Evolutionary conservation across 2,113 vertebrate genomes (phyloP).

Genomic region (Cynocephalus volans): DNA sequence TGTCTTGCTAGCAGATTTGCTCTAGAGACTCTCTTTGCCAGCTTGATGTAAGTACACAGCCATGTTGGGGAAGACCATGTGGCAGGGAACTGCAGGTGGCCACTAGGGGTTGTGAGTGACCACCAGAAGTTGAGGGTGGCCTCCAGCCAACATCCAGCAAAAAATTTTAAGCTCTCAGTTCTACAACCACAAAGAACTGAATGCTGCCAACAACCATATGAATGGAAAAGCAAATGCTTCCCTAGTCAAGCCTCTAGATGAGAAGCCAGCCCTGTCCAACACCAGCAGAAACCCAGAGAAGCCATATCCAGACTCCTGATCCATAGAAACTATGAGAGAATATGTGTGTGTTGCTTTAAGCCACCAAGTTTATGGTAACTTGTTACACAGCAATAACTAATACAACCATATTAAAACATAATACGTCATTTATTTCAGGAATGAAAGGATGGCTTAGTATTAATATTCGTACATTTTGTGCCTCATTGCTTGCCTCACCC

Average conservation of each 20-base stretch:
- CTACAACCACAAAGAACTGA: neutral
- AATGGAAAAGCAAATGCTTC: neutral
- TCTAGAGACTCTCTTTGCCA: neutral
- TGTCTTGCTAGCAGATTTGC: neutral
- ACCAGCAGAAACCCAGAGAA: neutral
- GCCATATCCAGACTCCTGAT: neutral
- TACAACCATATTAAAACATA: neutral
- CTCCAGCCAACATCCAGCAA: neutral
- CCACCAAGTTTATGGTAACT: neutral
- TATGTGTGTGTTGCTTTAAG: neutral
- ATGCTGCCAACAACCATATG: neutral
- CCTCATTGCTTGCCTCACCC: neutral
- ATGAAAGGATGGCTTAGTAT: neutral
- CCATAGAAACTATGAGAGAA: neutral
- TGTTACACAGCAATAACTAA: neutral
- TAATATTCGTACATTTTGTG: neutral
- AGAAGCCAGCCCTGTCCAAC: neutral
- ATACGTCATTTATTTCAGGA: neutral
- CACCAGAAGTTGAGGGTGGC: neutral
- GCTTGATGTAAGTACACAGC: neutral
- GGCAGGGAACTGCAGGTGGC: neutral
- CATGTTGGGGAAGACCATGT: neutral
- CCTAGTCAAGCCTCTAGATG: neutral
- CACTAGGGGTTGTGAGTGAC: neutral
- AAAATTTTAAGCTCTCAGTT: neutral